Conservation (phyloP, 2,888 invertebrate genomes). For the Sminthurides aquaticus region DNA sequence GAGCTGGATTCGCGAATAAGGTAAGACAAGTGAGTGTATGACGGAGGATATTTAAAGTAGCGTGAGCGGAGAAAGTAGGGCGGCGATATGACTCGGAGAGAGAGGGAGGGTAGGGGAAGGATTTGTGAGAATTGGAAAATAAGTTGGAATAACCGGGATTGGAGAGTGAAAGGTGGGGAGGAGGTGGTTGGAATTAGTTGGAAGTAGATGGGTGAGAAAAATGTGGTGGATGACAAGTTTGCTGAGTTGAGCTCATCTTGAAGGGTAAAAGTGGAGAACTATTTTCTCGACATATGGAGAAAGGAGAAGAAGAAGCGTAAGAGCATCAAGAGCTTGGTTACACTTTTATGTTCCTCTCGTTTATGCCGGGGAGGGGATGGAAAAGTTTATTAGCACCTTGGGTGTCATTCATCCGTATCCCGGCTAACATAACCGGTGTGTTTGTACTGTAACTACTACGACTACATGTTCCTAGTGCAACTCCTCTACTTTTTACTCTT, state of each 20-base stretch:
- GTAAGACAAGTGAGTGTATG: no score
- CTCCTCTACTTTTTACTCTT: neutral
- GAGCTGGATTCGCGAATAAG: no score
- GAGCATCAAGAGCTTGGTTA: neutral
- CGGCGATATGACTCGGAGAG: no score
- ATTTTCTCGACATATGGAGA: neutral
- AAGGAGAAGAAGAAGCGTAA: neutral
- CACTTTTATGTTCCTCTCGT: neutral
- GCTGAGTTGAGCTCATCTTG: constrained; percentile 14
- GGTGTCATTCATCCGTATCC: constrained; percentile 24
- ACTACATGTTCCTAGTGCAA: no score
- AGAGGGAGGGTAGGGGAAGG: neutral
- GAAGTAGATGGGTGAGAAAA: neutral
- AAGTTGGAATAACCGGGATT: neutral
- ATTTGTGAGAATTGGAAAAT: neutral
- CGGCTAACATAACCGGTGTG: constrained; percentile 14
- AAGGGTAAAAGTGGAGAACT: constrained; percentile 1
- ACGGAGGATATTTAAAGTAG: no score
- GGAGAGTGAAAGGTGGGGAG: neutral
- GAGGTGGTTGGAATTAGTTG: neutral
- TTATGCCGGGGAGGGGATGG: neutral
- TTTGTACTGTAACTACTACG: constrained; percentile 3
- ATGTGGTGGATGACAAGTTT: constrained; percentile 3
- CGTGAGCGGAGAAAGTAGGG: no score
- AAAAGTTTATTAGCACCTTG: constrained; percentile 26